phyloP scores from a whole-genome alignment of 2,113 vertebrate genomes.

The Lepus europaeus region DNA sequence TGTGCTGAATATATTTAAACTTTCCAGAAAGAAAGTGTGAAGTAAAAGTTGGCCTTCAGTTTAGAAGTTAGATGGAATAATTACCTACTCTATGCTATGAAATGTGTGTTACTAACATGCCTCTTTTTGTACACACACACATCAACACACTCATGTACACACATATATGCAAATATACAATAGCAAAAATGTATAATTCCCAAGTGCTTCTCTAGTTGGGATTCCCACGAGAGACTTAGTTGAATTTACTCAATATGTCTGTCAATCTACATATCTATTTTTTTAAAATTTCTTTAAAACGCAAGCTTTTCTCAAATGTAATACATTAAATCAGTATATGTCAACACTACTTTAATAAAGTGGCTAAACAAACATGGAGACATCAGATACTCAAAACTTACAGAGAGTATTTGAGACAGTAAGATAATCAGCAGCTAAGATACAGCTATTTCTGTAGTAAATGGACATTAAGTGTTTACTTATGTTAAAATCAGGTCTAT shows the following conservation, averaged over 20 bases:
- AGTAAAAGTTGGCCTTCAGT: neutral
- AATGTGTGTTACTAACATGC: neutral
- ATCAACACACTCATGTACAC: neutral
- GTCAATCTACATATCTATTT: neutral
- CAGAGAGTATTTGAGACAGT: neutral
- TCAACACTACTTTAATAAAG: neutral
- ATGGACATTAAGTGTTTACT: constrained; percentile 9
- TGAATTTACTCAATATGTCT: neutral
- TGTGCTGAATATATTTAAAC: neutral
- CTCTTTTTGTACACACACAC: neutral
- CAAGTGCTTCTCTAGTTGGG: neutral
- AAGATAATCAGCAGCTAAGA: neutral
- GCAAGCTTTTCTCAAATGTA: neutral
- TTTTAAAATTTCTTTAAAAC: constrained; percentile 21
- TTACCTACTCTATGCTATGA: neutral
- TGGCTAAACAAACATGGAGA: constrained; percentile 4
- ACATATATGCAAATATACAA: neutral
- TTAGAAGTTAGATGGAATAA: constrained; percentile 18
- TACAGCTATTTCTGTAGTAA: constrained; percentile 5
- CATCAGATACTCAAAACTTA: constrained; percentile 6
- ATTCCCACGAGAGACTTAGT: neutral
- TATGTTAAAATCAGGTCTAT: constrained; percentile 23
- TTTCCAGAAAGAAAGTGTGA: neutral
- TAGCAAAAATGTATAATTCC: neutral
- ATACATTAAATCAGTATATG: neutral